Evolutionary conservation across 2,888 invertebrate species (phyloP).

Genomic region (Melinaea marsaeus): DNA sequence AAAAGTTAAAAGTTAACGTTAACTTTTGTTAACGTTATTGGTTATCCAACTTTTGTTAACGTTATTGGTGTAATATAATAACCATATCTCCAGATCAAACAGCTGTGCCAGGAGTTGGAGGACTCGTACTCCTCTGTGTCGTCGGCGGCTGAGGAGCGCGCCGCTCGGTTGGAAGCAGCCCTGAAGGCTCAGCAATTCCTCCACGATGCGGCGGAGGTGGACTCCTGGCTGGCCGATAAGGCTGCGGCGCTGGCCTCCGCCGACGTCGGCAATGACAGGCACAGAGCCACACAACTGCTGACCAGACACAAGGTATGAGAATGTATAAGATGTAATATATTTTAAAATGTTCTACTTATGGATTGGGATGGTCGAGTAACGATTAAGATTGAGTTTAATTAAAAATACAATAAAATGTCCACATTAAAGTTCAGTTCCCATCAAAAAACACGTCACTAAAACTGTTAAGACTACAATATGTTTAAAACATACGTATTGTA

Average conservation of each 20-base stretch:
- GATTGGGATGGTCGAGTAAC: background rate
- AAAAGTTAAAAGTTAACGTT: no score
- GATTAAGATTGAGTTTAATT: no score
- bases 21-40: background rate
- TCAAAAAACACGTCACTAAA: no score
- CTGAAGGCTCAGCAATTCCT: slow-evolving; percentile 94
- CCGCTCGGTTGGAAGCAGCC: slow-evolving; percentile 88
- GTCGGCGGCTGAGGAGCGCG: slow-evolving; percentile 83
- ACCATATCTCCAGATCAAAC: slow-evolving; percentile 78
- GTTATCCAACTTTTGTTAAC: background rate
- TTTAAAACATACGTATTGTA: no score
- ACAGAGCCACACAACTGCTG: slow-evolving; percentile 93
- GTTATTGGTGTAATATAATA: background rate
- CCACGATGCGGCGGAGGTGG: slow-evolving; percentile 94
- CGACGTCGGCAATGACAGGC: slow-evolving; percentile 93
- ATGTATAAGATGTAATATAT: no score
- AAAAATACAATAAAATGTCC: no score
- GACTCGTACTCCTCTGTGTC: slow-evolving; percentile 86
- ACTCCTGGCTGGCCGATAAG: slow-evolving; percentile 94
- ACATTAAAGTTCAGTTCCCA: no score
- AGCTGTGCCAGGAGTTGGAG: slow-evolving; percentile 84
- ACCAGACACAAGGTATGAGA: slow-evolving; percentile 91
- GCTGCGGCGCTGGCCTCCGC: slow-evolving; percentile 88
- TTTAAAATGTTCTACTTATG: no score
- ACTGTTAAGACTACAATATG: background rate